Evolutionary conservation across 2,113 vertebrate genomes (phyloP).

Genomic region (Lonchura striata): DNA sequence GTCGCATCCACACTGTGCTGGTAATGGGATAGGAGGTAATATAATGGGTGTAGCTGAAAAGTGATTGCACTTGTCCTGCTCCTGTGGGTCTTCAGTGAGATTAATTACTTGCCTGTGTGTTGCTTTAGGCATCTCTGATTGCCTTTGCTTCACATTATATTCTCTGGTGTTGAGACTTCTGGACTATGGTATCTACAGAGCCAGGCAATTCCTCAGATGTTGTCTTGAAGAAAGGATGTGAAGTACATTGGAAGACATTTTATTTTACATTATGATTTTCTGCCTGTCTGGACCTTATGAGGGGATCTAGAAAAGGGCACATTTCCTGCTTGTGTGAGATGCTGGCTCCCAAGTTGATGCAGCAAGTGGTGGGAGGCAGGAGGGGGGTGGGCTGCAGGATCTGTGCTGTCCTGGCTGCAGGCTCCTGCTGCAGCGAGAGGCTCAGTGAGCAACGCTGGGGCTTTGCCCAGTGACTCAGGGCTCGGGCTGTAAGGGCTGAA

Average conservation of each 20-base stretch:
- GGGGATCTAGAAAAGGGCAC: background rate
- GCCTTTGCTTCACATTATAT: background rate
- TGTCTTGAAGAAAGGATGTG: background rate
- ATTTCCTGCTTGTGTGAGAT: background rate
- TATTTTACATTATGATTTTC: background rate
- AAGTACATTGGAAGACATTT: background rate
- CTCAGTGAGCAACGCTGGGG: background rate
- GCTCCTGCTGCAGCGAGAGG: background rate
- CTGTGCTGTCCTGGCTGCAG: background rate
- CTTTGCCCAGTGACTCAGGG: too few relatives aligned
- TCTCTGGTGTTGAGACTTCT: background rate
- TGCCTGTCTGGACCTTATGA: background rate
- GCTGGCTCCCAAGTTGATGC: background rate
- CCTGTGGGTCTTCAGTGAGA: background rate
- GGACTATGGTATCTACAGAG: background rate
- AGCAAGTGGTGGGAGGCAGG: background rate
- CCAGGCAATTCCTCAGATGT: background rate
- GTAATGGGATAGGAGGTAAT: background rate
- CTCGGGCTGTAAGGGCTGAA: background rate
- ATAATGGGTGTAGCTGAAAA: background rate
- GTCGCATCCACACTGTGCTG: background rate
- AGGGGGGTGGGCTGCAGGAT: fast-evolving
- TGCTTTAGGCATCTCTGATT: background rate
- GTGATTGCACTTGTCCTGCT: background rate
- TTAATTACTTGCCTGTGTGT: background rate